Conservation (phyloP, 2,888 invertebrate genomes). For the Eristalis arbustorum region DNA sequence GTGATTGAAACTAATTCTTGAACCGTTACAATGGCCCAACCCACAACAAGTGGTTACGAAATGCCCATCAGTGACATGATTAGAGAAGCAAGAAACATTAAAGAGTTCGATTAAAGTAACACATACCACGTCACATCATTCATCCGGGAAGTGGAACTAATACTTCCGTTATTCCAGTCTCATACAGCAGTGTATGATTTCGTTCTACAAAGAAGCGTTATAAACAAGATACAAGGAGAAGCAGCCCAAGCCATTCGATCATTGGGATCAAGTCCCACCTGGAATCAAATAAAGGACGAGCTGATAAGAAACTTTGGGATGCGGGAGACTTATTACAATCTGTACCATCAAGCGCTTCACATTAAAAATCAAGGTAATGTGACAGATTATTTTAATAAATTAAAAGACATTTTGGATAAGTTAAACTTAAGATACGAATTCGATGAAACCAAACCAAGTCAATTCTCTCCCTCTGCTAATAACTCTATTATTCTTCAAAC, state of each 20-base stretch:
- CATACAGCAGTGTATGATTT: background rate
- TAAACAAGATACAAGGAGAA: no score
- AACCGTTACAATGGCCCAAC: conserved; percentile 1
- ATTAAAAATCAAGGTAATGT: conserved; percentile 5
- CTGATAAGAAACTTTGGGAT: conserved; percentile 1
- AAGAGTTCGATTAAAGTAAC: background rate
- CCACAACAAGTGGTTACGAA: conserved; percentile 9
- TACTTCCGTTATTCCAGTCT: background rate
- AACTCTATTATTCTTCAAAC: conserved; percentile 5
- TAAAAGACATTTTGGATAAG: background rate
- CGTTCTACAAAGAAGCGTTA: background rate
- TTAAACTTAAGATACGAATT: background rate
- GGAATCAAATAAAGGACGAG: no score
- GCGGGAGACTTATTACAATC: background rate
- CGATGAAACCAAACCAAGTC: background rate
- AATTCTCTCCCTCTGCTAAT: background rate
- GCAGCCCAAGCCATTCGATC: no score
- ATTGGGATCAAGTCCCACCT: no score
- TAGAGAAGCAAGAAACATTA: background rate
- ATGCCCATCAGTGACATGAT: background rate
- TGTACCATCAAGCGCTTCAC: background rate
- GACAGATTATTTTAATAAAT: background rate
- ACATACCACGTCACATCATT: background rate
- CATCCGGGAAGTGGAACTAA: background rate
- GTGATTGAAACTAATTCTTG: background rate